Conservation (phyloP, 2,888 invertebrate genomes). For the Drosophila prolongata region DNA sequence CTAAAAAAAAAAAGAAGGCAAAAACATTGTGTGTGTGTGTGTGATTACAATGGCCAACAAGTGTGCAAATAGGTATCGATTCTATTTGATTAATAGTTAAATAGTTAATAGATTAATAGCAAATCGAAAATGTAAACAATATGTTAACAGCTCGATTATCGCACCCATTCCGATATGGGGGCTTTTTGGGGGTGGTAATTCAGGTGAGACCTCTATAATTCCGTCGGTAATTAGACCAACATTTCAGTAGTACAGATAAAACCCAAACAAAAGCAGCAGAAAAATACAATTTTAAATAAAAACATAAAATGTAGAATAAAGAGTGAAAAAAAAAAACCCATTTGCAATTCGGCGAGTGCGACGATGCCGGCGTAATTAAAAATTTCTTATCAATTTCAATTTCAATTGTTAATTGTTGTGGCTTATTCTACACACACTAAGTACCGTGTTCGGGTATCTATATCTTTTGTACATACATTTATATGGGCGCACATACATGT, state of each 20-base stretch:
- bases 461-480: conserved; percentile 34
- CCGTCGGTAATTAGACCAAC: conserved; percentile 5
- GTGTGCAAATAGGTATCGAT: conserved; percentile 43
- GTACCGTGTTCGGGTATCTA: conserved; percentile 20
- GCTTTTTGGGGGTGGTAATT: conserved; percentile 16
- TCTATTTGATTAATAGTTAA: conserved; percentile 65
- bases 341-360: conserved; percentile 15
- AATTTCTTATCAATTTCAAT: conserved; percentile 61
- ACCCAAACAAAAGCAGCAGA: background rate
- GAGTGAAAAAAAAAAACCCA: background rate
- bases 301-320: background rate
- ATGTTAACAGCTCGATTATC: conserved; percentile 60
- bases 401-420: conserved; percentile 70
- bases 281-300: conserved; percentile 1
- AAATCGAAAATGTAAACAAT: conserved; percentile 58
- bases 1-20: conserved; percentile 13
- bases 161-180: conserved; percentile 26
- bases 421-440: conserved; percentile 27
- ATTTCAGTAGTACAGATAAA: conserved; percentile 7
- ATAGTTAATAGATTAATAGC: too few species aligned
- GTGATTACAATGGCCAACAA: conserved; percentile 36
- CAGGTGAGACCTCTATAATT: conserved; percentile 1
- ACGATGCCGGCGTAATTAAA: conserved; percentile 67
- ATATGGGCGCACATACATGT: conserved; percentile 19
- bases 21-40: background rate